phyloP scores from a whole-genome alignment of 2,888 invertebrate species.

The Chrysina gloriosa region DNA sequence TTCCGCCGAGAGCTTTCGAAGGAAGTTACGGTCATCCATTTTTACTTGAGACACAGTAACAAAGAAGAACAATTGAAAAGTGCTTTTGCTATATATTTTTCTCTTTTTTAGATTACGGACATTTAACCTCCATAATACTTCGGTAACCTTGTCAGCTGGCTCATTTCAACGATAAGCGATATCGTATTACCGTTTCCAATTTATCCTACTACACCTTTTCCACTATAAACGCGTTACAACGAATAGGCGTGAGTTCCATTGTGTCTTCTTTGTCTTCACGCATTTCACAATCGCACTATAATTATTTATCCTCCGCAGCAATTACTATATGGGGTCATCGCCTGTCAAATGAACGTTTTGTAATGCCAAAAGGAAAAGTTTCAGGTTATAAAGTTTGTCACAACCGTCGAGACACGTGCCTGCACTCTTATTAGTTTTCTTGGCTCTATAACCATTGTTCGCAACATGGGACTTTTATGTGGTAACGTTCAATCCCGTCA shows the following conservation, averaged over 20 bases:
- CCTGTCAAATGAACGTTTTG: background rate
- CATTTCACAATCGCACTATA: background rate
- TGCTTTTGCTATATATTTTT: slow-evolving; percentile 14
- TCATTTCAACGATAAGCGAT: background rate
- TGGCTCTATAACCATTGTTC: too few relatives aligned
- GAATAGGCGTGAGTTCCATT: background rate
- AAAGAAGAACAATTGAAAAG: too few relatives aligned
- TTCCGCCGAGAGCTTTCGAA: too few relatives aligned
- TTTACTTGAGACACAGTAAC: too few relatives aligned
- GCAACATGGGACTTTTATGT: too few relatives aligned
- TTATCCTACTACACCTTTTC: slow-evolving; percentile 4
- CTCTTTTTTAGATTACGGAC: slow-evolving; percentile 24
- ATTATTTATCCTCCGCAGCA: background rate
- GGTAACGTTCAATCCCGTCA: too few relatives aligned
- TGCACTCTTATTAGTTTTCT: too few relatives aligned
- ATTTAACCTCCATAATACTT: background rate
- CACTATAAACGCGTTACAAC: background rate
- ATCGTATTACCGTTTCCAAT: slow-evolving; percentile 7
- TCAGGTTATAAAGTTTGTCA: background rate
- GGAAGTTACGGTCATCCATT: too few relatives aligned
- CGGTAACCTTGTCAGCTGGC: background rate
- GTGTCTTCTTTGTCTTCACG: background rate
- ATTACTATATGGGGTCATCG: slow-evolving; percentile 8
- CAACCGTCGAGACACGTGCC: background rate
- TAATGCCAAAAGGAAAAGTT: background rate